Evolutionary conservation across 1,140 invertebrate species (phyloP).

Genomic region (Brachionus plicatilis): DNA sequence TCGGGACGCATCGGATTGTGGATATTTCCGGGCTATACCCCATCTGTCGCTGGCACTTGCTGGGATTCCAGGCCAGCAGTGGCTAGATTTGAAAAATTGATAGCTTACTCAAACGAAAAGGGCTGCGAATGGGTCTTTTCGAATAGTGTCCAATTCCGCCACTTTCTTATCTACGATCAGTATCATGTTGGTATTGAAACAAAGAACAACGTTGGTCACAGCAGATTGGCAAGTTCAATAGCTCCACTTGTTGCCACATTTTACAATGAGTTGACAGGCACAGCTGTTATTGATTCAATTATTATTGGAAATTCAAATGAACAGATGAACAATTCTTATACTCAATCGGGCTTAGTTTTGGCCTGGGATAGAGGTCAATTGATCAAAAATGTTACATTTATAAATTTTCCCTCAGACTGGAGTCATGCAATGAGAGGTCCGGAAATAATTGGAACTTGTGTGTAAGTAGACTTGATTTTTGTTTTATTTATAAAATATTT

Average conservation of each 20-base stretch:
- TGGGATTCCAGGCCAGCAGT: background rate
- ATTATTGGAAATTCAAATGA: background rate
- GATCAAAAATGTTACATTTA: conserved; percentile 9
- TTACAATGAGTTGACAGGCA: conserved; percentile 1
- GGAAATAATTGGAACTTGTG: conserved; percentile 11
- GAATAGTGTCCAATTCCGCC: conserved; percentile 47
- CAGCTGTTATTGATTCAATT: background rate
- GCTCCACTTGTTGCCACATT: background rate
- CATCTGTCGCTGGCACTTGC: conserved; percentile 41
- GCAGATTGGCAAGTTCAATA: background rate
- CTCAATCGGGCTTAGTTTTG: conserved; percentile 24
- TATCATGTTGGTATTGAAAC: conserved; percentile 44
- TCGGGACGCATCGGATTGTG: conserved; percentile 53
- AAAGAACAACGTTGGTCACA: background rate
- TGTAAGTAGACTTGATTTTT: background rate
- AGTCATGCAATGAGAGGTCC: background rate
- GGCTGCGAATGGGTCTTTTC: conserved; percentile 48
- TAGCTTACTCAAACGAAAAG: conserved; percentile 3
- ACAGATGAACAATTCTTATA: conserved; percentile 30
- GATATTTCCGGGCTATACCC: conserved; percentile 48
- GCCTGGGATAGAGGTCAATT: conserved; percentile 27
- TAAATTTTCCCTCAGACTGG: background rate
- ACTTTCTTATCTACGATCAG: conserved; percentile 47
- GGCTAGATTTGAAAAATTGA: conserved; percentile 42
- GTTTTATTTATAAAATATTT: background rate